These are phyloP conservation scores for Molossus molossus DNA, from an alignment of 2,797 vertebrate genomes.

Conservation along the genomic window DNA sequence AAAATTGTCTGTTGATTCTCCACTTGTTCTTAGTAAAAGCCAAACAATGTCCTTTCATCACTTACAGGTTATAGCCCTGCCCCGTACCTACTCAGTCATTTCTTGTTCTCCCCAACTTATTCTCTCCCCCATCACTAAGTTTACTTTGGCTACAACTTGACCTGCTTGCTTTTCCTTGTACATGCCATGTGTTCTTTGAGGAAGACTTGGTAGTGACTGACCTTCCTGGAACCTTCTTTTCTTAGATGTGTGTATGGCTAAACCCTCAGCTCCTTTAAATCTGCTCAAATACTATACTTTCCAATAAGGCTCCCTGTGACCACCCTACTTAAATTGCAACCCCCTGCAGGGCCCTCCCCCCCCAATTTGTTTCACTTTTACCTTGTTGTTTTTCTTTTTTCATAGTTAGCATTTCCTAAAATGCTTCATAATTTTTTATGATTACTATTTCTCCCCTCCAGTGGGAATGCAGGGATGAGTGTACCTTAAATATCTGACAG, in stretches of 20 bases:
- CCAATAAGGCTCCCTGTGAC: background rate
- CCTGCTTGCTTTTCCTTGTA: background rate
- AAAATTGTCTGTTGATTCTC: background rate
- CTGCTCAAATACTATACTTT: background rate
- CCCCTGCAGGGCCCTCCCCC: too few relatives aligned
- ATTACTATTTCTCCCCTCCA: background rate
- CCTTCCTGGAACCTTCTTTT: background rate
- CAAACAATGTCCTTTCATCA: background rate
- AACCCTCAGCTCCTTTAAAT: background rate
- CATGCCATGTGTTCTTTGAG: background rate
- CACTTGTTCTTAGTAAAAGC: slow-evolving; percentile 35
- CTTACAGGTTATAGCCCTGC: background rate
- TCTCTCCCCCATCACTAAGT: background rate
- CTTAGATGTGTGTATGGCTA: background rate
- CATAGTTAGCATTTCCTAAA: background rate
- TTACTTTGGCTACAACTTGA: background rate
- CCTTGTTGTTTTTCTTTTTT: slow-evolving; percentile 21
- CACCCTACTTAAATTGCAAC: background rate
- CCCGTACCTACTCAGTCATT: background rate
- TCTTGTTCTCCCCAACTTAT: background rate
- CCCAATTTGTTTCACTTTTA: background rate
- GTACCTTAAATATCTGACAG: background rate
- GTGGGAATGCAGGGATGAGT: slow-evolving; percentile 9
- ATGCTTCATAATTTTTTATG: background rate
- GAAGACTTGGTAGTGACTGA: background rate